Percentiles rank a stretch among this genome's conserved stretches.
These are phyloP conservation scores for Xylota segnis DNA, from an alignment of 2,888 invertebrate species.

Conservation along the genomic window DNA sequence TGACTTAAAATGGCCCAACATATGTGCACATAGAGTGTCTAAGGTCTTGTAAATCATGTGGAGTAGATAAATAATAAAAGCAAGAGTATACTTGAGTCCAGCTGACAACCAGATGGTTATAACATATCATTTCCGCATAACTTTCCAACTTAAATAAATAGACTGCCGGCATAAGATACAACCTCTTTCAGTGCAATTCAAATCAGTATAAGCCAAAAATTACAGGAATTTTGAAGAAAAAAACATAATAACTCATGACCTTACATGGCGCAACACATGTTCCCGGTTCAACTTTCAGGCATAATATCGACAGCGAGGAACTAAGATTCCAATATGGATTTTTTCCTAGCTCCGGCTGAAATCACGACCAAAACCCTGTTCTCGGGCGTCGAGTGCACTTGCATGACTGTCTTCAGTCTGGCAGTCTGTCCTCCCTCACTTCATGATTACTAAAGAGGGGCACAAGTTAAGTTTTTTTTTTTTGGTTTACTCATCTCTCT, in stretches of 20 bases:
- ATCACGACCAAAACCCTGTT: constrained; percentile 55
- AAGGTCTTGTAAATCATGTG: too few species aligned
- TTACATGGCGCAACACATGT: constrained; percentile 43
- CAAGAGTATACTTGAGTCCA: too few species aligned
- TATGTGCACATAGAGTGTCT: too few species aligned
- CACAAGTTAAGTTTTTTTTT: constrained; percentile 15
- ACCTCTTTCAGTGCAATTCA: background rate
- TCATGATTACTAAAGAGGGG: constrained; percentile 30
- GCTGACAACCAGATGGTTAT: too few species aligned
- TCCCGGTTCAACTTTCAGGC: constrained; percentile 46
- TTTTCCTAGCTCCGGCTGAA: constrained; percentile 11
- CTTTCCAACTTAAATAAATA: constrained; percentile 24
- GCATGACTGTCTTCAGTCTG: constrained; percentile 37
- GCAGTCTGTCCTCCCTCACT: constrained; percentile 12
- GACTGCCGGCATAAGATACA: background rate
- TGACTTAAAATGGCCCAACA: too few species aligned
- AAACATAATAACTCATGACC: constrained; percentile 38
- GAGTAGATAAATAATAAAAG: too few species aligned
- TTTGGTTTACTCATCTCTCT: background rate
- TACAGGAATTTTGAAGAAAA: constrained; percentile 13
- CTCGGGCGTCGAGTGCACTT: constrained; percentile 53
- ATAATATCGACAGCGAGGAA: constrained; percentile 1
- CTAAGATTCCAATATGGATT: background rate
- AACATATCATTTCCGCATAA: background rate
- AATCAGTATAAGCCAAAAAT: constrained; percentile 27